Evolutionary conservation across 1,140 invertebrate species (phyloP), one percentile per base, ranked within the genome.

Genomic region (Drosophila asahinai): DNA sequence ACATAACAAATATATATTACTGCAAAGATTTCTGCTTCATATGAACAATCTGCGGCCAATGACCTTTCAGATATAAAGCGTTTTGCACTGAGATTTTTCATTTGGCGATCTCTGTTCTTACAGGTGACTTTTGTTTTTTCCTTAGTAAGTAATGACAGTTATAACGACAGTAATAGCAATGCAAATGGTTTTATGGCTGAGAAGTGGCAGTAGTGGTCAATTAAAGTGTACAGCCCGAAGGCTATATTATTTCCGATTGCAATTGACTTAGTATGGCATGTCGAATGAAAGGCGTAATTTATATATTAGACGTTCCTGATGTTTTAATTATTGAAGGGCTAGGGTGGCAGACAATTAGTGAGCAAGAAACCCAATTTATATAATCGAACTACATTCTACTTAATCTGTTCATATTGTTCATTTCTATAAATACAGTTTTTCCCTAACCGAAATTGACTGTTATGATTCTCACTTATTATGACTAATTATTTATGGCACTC

Each of bases 141-240:
- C 38, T 17, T 25, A 47, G 2, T 14, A n/a, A 19, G 25, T 57
- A 74, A 49, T 57, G 17, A 15, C 43, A 67, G 25, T 4, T 64
- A n/a, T 33, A 43, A 22, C 17, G 36, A 42, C 36, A 15, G 4
- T 61, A 51, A 65, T 49, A 9, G 17, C 25, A 42, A 22, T 25
- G 33, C 36, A 38, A 33, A 22, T 33, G 36, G 8, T 40, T 58
- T 72, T 15, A 25, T 40, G 12, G 25, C 64, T 36, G 38, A 19
- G 22, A 52, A 52, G 19, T 38, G 65, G 9, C 11, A 33, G 36
- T n/a, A 58, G 27, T 8, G 15, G 48, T 17, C 19, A 72, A 59
- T 71, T 72, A 71, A 58, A 9, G 15, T 40, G 2, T 2, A 42
- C n/a, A 2, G 11, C 14, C 40, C 5, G 51, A 58, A n/a, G n/a